These are phyloP conservation scores for Kuschelorhynchus macadamiae DNA, from an alignment of 2,888 invertebrate genomes.

Conservation along the genomic window DNA sequence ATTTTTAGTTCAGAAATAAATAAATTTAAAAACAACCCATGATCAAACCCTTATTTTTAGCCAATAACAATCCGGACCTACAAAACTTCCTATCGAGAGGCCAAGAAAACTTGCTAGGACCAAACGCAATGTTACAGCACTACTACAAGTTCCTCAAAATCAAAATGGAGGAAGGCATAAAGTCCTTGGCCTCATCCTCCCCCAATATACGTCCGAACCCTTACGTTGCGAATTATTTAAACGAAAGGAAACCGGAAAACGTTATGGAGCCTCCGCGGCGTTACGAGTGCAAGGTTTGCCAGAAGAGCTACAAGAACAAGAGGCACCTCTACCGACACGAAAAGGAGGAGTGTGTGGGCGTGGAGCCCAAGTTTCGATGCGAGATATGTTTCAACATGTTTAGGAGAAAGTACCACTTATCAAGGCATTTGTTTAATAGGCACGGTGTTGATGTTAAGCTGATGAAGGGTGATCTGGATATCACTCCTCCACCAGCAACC, in stretches of 20 bases:
- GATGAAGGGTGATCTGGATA: constrained; percentile 18
- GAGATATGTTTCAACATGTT: constrained; percentile 72
- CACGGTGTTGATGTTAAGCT: constrained; percentile 50
- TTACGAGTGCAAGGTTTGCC: constrained; percentile 70
- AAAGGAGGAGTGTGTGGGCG: constrained; percentile 73
- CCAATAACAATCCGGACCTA: constrained; percentile 8
- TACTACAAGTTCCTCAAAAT: constrained; percentile 51
- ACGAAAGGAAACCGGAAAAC: constrained; percentile 46
- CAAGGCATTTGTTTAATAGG: constrained; percentile 56
- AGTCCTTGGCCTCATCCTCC: neutral
- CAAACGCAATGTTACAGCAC: constrained; percentile 47
- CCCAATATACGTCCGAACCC: constrained; percentile 20
- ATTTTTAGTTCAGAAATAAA: too few species aligned
- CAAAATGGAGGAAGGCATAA: constrained; percentile 39
- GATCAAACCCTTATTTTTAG: constrained; percentile 24
- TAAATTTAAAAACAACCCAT: too few species aligned
- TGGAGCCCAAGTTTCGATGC: constrained; percentile 72
- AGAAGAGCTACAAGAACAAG: constrained; percentile 73
- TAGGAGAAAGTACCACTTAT: constrained; percentile 61
- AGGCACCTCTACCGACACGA: constrained; percentile 74
- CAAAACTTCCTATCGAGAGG: constrained; percentile 32
- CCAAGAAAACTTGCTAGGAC: constrained; percentile 50
- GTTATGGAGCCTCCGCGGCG: constrained; percentile 42
- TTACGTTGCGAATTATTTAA: constrained; percentile 25
- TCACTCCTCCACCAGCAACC: neutral